Evolutionary conservation across 2,797 vertebrate species (phyloP), one percentile per base, ranked within the genome.

Genomic region (Sebastes diploproa): DNA sequence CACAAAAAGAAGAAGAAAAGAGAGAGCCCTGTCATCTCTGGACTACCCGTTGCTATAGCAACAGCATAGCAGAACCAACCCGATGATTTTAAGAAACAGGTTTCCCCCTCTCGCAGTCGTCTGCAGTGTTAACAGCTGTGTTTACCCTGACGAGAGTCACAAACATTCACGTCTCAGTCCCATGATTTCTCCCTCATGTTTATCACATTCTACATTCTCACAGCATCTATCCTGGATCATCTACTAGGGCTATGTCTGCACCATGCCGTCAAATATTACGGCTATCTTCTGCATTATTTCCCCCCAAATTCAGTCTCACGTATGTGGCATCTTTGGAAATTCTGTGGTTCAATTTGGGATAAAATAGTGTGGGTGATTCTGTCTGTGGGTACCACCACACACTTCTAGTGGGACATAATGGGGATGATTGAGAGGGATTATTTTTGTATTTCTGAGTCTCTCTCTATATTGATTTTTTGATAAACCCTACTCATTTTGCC

Each of bases 1-100:
- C 13, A 27, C 4, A 36, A 36, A 61, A 32, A 29, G 8, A 32
- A 32, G 11, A 63, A 27, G 1, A 54, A 72, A 64, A 79, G 58
- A 54, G 64, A 69, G 50, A 78, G 60, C 29, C 63, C 59, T 65
- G 70, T 85, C 81, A 74, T 83, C 70, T 82, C 36, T 80, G 82
- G 84, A 79, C 55, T 56, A 25, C 74, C 74, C 30, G 30, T 90
- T 66, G 22, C 88, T 76, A 90, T 89, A 78, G 86, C 80, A 92
- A 91, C 89, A 82, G 76, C 54, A 60, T 18, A 54, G 71, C 69
- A 69, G 55, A 55, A 65, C 50, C 82, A 82, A 20, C 70, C 73
- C 65, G 32, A 36, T 7, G n/a, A 32, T 64, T 82, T 32, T 36
- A 36, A 56, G 75, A 62, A 69, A 34, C 7, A 69, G 70, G 71